Conservation (phyloP, 2,888 invertebrate genomes). For the Drosophila leonis region DNA sequence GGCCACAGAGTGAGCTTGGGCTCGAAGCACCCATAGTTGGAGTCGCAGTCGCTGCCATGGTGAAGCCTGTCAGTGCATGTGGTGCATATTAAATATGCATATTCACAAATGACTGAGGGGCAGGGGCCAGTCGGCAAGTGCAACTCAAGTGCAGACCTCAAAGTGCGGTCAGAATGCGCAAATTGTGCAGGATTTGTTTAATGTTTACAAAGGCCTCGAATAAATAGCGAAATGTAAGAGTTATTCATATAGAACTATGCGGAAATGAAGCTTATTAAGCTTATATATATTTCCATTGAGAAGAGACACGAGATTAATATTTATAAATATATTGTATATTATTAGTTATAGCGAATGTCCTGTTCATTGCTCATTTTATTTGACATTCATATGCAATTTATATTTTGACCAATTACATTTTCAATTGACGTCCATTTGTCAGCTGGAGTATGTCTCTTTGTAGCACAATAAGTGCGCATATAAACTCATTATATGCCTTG, state of each 20-base stretch:
- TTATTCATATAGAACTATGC: neutral
- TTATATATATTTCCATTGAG: neutral
- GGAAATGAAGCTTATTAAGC: neutral
- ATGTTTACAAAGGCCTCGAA: constrained; percentile 16
- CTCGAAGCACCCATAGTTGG: neutral
- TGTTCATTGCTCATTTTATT: neutral
- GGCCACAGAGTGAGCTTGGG: constrained; percentile 30
- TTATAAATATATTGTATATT: neutral
- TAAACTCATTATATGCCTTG: constrained; percentile 19
- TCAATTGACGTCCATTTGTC: neutral
- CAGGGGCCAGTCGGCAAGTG: constrained; percentile 21
- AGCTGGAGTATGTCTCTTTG: neutral
- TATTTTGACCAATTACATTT: neutral
- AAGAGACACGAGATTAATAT: too few species aligned
- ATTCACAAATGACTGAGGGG: constrained; percentile 34
- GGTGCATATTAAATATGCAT: constrained; percentile 65
- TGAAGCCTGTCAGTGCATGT: constrained; percentile 64
- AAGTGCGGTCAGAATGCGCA: constrained; percentile 45
- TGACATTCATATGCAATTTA: neutral
- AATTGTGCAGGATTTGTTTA: constrained; percentile 40
- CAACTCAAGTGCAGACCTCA: constrained; percentile 46
- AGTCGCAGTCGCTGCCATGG: constrained; percentile 22
- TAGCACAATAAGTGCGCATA: neutral
- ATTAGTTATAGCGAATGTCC: neutral
- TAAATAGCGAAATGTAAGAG: constrained; percentile 21